Evolutionary conservation across 2,888 invertebrate species (phyloP).

Genomic region (Drosophila planitibia): DNA sequence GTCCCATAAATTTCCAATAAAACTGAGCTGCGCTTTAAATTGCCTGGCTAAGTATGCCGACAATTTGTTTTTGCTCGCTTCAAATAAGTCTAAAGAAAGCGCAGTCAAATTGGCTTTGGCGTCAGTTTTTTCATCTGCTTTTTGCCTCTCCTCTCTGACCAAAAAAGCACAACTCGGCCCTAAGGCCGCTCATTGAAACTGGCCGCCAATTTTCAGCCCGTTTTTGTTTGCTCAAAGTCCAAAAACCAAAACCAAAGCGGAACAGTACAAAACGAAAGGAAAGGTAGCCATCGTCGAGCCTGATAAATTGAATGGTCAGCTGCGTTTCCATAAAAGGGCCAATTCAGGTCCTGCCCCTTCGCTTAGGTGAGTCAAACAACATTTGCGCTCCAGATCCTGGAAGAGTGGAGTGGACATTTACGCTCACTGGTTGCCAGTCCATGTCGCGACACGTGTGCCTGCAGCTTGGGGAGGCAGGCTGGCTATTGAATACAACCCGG

Average conservation of each 20-base stretch:
- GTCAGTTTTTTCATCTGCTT: conserved; percentile 25
- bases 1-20: conserved; percentile 51
- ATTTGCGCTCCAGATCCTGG: conserved; percentile 44
- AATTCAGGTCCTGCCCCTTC: conserved; percentile 40
- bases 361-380: conserved; percentile 50
- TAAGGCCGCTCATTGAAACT: conserved; percentile 54
- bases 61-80: conserved; percentile 56
- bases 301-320: conserved; percentile 79
- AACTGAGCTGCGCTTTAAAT: conserved; percentile 52
- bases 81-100: conserved; percentile 31
- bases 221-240: conserved; percentile 72
- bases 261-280: conserved; percentile 24
- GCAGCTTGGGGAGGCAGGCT: neutral
- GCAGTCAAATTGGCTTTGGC: conserved; percentile 61
- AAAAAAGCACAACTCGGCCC: neutral
- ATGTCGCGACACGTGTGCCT: conserved; percentile 1
- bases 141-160: conserved; percentile 4
- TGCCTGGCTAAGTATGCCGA: conserved; percentile 54
- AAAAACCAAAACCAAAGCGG: conserved; percentile 41
- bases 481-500: conserved; percentile 6
- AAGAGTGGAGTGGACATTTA: conserved; percentile 23
- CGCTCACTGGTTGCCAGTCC: conserved; percentile 40
- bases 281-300: conserved; percentile 60
- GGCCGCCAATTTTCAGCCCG: conserved; percentile 58
- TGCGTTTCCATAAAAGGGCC: conserved; percentile 71